These are phyloP conservation scores for Microhierax caerulescens DNA, from an alignment of 2,797 vertebrate genomes.

Conservation along the genomic window DNA sequence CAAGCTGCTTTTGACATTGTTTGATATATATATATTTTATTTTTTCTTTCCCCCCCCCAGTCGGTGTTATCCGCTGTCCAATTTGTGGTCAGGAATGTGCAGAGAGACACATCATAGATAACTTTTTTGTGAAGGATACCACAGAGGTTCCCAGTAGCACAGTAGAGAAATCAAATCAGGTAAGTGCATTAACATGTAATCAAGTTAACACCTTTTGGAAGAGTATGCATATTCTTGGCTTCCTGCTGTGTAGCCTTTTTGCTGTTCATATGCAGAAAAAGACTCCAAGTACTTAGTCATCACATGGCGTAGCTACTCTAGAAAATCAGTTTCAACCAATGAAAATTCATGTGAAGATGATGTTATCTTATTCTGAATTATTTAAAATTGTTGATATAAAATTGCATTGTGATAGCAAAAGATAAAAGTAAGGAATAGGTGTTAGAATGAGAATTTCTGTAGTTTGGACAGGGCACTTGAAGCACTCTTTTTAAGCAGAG, in stretches of 20 bases:
- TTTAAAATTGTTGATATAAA: not conserved
- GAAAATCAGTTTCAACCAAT: not conserved
- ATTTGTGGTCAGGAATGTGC: slow-evolving; percentile 96
- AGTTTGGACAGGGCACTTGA: not conserved
- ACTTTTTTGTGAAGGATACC: slow-evolving; percentile 97
- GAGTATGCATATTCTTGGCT: not conserved
- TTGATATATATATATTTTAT: not conserved
- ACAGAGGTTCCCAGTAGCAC: slow-evolving; percentile 98
- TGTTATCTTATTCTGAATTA: not conserved
- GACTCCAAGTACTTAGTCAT: not conserved
- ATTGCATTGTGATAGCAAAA: not conserved
- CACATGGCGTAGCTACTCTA: not conserved
- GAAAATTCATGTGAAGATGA: not conserved
- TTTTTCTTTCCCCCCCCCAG: slow-evolving; percentile 64
- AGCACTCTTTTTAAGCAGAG: not conserved
- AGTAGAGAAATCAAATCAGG: slow-evolving; percentile 97
- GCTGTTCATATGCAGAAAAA: not conserved
- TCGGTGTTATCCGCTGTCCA: slow-evolving; percentile 92
- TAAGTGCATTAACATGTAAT: slow-evolving; percentile 70
- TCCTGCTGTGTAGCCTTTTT: slow-evolving; percentile 14
- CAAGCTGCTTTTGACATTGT: slow-evolving; percentile 18
- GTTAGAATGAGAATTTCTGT: not conserved
- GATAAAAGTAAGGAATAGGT: not conserved
- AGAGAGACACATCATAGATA: slow-evolving; percentile 95
- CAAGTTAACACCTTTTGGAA: not conserved